These are phyloP conservation scores for Eubasilissa regina DNA, from an alignment of 1,140 invertebrate genomes.

Conservation along the genomic window DNA sequence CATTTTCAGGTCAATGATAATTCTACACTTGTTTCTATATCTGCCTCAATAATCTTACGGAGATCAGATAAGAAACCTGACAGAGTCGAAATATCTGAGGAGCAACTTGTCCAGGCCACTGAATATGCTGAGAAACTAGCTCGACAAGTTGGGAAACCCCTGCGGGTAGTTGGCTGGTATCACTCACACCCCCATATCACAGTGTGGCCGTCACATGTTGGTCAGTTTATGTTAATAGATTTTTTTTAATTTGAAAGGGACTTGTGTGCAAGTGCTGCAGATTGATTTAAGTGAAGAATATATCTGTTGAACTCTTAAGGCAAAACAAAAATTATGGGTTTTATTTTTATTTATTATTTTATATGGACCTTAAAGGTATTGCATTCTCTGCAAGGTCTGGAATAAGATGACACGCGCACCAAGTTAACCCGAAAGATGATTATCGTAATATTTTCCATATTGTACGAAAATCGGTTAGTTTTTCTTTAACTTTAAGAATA, in stretches of 20 bases:
- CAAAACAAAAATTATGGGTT: too few relatives aligned
- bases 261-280: too few relatives aligned
- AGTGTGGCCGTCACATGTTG: slow-evolving; percentile 91
- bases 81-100: slow-evolving; percentile 89
- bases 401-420: too few relatives aligned
- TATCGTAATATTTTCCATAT: too few relatives aligned
- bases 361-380: too few relatives aligned
- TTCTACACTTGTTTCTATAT: slow-evolving; percentile 78
- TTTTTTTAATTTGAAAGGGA: background rate
- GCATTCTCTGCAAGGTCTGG: too few relatives aligned
- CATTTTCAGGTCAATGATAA: slow-evolving; percentile 74
- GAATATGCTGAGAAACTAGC: slow-evolving; percentile 78
- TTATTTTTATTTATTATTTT: too few relatives aligned
- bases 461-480: too few relatives aligned
- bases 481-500: too few relatives aligned
- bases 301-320: too few relatives aligned
- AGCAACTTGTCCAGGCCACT: slow-evolving; percentile 81
- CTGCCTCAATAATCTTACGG: slow-evolving; percentile 83
- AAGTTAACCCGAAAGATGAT: too few relatives aligned
- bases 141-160: slow-evolving; percentile 73
- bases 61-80: slow-evolving; percentile 89
- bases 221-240: slow-evolving; percentile 68
- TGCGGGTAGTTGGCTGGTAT: slow-evolving; percentile 91
- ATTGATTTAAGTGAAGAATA: too few relatives aligned
- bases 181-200: slow-evolving; percentile 94